Percentiles rank a stretch among this genome's conserved stretches.
Conservation (phyloP, 2,113 vertebrate species). For the Calidris pugnax region DNA sequence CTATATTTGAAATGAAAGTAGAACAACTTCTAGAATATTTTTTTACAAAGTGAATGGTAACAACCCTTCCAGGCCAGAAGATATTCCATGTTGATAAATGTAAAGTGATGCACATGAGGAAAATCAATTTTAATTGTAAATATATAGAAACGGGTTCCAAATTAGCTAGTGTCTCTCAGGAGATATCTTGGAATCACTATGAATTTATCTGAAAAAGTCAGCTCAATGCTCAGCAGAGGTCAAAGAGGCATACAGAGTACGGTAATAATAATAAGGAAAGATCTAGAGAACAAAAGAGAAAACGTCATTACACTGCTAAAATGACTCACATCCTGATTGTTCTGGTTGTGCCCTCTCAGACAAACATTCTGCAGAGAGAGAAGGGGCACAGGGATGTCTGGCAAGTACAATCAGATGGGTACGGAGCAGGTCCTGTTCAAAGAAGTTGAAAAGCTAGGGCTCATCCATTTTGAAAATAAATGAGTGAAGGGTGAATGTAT, state of each 20-base stretch:
- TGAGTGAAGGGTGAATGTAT: neutral
- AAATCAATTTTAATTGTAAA: neutral
- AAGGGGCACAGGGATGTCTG: neutral
- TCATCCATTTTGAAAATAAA: neutral
- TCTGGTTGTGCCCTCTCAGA: neutral
- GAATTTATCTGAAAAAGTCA: neutral
- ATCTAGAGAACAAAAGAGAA: neutral
- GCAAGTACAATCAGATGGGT: neutral
- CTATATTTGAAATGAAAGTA: neutral
- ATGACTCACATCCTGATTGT: neutral
- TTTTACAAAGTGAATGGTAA: neutral
- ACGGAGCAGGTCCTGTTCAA: neutral
- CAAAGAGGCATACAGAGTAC: neutral
- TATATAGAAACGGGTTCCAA: neutral
- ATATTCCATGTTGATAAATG: neutral
- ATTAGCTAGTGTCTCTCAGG: neutral
- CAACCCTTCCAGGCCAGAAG: neutral
- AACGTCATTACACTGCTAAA: neutral
- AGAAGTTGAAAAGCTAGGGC: neutral
- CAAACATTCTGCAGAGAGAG: neutral
- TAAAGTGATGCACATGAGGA: neutral
- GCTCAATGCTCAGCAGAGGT: neutral
- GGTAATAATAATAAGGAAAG: neutral
- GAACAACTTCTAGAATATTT: neutral
- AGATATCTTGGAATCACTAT: neutral